Evolutionary conservation across 2,797 vertebrate genomes (phyloP), one percentile per base, ranked within the genome.

Genomic region (Enteromius paludinosus): DNA sequence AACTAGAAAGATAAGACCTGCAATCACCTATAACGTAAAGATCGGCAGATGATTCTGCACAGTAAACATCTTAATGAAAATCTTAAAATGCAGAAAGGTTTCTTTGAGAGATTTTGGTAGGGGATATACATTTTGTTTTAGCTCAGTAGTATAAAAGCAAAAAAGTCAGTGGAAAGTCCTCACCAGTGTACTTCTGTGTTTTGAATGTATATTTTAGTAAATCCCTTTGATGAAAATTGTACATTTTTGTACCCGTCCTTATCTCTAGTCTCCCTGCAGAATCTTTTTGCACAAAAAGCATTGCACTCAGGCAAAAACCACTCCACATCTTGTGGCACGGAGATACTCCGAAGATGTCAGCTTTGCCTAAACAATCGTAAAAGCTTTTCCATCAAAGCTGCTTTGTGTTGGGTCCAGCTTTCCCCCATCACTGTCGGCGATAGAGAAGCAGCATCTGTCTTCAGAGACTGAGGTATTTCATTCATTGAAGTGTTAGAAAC

Each of bases 281-380:
- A 72, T 78, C 45, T 85, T 47, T 70, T 49, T 20, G 28, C 23
- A 81, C 62, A 82, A 83, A 83, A 83, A 54, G 81, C 3, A 56
- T 78, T 54, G 89, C 28, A 73, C 82, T 85, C 92, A 94, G n/a
- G 91, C 89, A 85, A 89, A 90, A 84, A 85, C 54, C 30, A 87
- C 91, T 93, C 91, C 83, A 84, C 87, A 84, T 25, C 78, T 87
- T 86, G 85, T 76, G 87, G 87, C 82, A 84, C 84, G 83, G 86
- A 88, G 66, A 88, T 89, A 90, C 90, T 86, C 84, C 75, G 17
- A 82, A 85, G 82, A 85, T 86, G 91, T 93, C 92, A 91, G 90
- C 12, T 89, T 91, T 90, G 89, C 89, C 89, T 89, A 94, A 94
- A 94, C 92, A 94, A 90, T 90, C 75, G 82, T 79, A 87, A 91